Conservation (phyloP, 1,140 invertebrate species). For the Drosophila jambulina region DNA sequence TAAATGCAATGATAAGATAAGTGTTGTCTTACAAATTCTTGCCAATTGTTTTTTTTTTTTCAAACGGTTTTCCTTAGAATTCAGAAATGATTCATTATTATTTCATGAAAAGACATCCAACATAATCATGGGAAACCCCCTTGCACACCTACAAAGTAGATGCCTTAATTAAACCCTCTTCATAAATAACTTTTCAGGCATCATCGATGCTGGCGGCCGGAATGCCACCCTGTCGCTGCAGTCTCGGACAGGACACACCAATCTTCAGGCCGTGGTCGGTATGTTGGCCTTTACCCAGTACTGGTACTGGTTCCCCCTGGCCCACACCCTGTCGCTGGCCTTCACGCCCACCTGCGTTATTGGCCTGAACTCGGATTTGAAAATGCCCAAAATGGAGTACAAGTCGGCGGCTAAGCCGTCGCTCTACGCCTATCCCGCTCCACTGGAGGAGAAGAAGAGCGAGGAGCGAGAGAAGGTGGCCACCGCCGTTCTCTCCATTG, state of each 20-base stretch:
- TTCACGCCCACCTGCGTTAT: slow-evolving; percentile 99
- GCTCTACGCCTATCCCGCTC: slow-evolving; percentile 97
- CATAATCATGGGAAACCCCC: background rate
- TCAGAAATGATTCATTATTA: background rate
- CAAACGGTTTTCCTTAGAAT: background rate
- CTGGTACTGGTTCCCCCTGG: slow-evolving; percentile 99
- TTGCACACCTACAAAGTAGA: too few species aligned
- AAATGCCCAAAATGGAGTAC: slow-evolving; percentile 98
- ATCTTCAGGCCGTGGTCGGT: slow-evolving; percentile 99
- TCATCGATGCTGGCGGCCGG: slow-evolving; percentile 93
- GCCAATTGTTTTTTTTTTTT: background rate
- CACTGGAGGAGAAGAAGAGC: slow-evolving; percentile 98
- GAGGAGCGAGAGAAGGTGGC: slow-evolving; percentile 98
- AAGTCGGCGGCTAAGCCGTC: slow-evolving; percentile 97
- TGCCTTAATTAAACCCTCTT: background rate
- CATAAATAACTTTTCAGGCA: slow-evolving; percentile 59
- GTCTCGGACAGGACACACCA: slow-evolving; percentile 98
- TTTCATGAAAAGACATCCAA: background rate
- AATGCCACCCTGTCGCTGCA: slow-evolving; percentile 98
- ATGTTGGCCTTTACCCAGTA: slow-evolving; percentile 99
- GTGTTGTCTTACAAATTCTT: background rate
- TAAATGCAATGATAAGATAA: slow-evolving; percentile 1
- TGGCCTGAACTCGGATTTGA: slow-evolving; percentile 96
- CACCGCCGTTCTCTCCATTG: slow-evolving; percentile 98
- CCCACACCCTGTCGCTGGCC: slow-evolving; percentile 97